Base-by-base conservation (phyloP, 2,888 invertebrate genomes). In the Sesia apiformis region DNA sequence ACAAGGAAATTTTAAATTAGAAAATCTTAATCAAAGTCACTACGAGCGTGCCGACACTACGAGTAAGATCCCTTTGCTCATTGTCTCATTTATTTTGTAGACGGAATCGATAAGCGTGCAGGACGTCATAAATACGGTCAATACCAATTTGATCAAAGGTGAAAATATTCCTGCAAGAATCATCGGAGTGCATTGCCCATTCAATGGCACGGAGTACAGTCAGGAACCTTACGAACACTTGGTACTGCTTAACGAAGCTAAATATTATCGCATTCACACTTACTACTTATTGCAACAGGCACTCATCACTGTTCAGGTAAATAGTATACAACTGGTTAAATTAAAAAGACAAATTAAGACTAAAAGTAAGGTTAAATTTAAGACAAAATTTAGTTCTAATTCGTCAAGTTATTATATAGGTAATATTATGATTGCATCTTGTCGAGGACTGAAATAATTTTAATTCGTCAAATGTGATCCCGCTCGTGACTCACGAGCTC, bases 141-240 rank as follows among this genome's bases (percentile, higher is more conserved):
- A 84, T 50, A 76, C 74, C 0, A 72, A 78, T 60, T 58, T 90
- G 39, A 70, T 83, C 3, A 78, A 83, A 57, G 81, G 69, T 55
- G 72, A 72, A 55, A 72, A 72, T 6, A 78, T 89, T 38, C 86
- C 90, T 0, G 84, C 75, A 52, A 71, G 81, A 57, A 68, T 90
- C 52, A 67, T 88, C 40, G 85, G 89, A 5, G 65, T 67, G 0
- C 82, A 85, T 58, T 90, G 90, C 60, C 68, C 81, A 3, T 73
- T 79, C 54, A 89, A 87, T 56, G 74, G 67, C n/a, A 79, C 84
- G 0, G 63, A 59, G 4, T 78, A 72, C 52, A 69, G 69, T 40
- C 84, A 90, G 63, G 67, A 85, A 0, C 77, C 80, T 57, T 90
- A 90, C 54, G 93, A 93, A 74, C 93, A 93, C 69, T 93, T 91